Conservation (phyloP, 92 coral and sea anemone genomes). For the Zoanthus sansibaricus region DNA sequence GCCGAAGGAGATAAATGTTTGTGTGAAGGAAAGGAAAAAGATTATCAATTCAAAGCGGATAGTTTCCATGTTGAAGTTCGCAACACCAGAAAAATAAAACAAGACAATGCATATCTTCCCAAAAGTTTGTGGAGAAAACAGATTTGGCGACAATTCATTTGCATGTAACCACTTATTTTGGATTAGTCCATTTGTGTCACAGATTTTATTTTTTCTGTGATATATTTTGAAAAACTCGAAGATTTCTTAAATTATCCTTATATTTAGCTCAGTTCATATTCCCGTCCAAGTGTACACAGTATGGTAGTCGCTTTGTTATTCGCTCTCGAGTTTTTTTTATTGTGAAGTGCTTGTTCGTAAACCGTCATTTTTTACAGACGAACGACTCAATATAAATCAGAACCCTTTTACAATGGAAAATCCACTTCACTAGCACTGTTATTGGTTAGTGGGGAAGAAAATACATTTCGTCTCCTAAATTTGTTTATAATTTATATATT, state of each 20-base stretch:
- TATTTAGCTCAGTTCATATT: neutral
- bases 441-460: neutral
- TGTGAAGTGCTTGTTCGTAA: neutral
- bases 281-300: no score
- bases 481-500: neutral
- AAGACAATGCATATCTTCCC: neutral
- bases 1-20: constrained; percentile 43
- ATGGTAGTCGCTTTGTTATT: neutral
- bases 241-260: neutral
- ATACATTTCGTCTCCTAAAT: neutral
- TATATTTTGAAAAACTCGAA: neutral
- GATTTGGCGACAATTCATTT: neutral
- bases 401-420: neutral
- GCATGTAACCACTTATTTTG: neutral
- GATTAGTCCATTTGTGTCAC: neutral
- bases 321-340: neutral
- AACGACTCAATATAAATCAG: constrained; percentile 15
- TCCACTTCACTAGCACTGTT: neutral
- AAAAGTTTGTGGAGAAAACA: neutral
- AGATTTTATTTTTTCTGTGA: neutral
- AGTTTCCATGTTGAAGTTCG: neutral
- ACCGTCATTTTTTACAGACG: neutral
- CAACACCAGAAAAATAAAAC: neutral
- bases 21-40: neutral
- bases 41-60: constrained; percentile 14